Conservation (phyloP, 2,113 vertebrate species). For the Tychaedon coryphoeus region DNA sequence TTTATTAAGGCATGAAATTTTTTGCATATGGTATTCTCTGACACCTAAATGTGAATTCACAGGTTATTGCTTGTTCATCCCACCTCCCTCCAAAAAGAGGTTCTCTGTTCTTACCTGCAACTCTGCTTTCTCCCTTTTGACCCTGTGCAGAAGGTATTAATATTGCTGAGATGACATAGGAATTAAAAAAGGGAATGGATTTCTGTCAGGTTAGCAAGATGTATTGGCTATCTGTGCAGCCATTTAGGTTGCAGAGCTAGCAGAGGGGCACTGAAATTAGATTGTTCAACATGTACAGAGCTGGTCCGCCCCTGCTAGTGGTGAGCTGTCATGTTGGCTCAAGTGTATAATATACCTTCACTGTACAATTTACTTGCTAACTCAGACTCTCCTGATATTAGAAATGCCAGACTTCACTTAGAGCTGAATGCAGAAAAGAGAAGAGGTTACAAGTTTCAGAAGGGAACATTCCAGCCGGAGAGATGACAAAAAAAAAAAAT, state of each 20-base stretch:
- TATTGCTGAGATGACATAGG: background rate
- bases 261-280: background rate
- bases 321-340: conserved; percentile 21
- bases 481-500: background rate
- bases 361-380: background rate
- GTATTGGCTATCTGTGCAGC: background rate
- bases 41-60: background rate
- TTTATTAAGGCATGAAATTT: background rate
- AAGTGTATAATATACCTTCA: background rate
- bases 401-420: background rate
- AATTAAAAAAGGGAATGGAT: conserved; percentile 44
- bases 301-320: background rate
- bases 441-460: background rate
- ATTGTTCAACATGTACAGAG: background rate
- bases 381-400: background rate
- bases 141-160: background rate
- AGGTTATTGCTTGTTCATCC: background rate
- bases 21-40: background rate
- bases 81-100: background rate
- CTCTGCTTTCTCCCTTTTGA: background rate
- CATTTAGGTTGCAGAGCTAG: conserved; percentile 11
- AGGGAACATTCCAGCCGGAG: background rate
- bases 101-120: background rate
- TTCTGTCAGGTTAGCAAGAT: conserved; percentile 34
- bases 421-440: background rate